These are phyloP conservation scores for Nesometra sesokonis DNA, from an alignment of 35 echinoderm and acorn worm species.

Conservation along the genomic window DNA sequence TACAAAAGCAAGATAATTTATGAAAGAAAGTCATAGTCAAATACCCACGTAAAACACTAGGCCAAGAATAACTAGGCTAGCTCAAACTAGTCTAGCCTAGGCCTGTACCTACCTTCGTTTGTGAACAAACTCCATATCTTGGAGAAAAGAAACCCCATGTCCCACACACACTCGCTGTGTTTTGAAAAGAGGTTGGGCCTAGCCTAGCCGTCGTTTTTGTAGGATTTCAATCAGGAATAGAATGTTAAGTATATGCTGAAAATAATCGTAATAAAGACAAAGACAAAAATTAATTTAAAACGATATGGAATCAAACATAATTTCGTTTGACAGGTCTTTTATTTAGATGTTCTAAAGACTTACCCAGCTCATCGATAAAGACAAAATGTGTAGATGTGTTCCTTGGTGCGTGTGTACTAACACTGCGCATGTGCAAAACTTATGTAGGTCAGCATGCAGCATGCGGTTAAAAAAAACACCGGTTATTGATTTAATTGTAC, in stretches of 20 bases:
- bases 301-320: background rate
- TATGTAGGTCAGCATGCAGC: too few species aligned
- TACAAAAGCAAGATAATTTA: too few species aligned
- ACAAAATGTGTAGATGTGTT: background rate
- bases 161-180: background rate
- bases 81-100: too few species aligned
- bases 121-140: conserved; percentile 73
- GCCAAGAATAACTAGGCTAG: background rate
- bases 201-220: background rate
- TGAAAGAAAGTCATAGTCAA: too few species aligned
- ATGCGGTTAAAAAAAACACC: too few species aligned
- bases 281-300: background rate
- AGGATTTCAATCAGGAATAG: background rate
- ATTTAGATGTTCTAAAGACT: background rate
- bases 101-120: conserved; percentile 39
- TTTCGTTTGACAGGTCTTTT: background rate
- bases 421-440: background rate
- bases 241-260: background rate
- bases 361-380: background rate
- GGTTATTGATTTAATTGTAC: too few species aligned
- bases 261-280: background rate
- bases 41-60: conserved; percentile 5
- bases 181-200: background rate
- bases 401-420: background rate
- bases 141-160: conserved; percentile 62